Conservation (phyloP, 2,113 vertebrate species). For the Labeo catla region DNA sequence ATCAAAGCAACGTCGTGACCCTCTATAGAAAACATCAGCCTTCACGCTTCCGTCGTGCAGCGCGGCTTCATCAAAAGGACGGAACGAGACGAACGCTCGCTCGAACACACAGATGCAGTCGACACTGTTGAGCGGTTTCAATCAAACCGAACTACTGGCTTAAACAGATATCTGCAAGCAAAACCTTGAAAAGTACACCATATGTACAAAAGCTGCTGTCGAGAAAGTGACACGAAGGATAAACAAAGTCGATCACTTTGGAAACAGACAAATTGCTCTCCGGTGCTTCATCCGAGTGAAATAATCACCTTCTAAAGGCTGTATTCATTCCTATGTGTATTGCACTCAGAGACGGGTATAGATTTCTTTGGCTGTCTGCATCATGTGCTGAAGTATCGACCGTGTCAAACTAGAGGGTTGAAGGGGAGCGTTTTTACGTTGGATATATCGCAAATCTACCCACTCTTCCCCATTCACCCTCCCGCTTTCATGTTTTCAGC, state of each 20-base stretch:
- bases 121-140: conserved; percentile 41
- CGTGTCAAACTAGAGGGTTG: conserved; percentile 69
- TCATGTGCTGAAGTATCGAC: conserved; percentile 30
- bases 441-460: not conserved
- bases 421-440: not conserved
- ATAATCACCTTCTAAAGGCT: conserved; percentile 33
- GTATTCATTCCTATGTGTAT: not conserved
- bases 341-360: not conserved
- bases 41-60: not conserved
- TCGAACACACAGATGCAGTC: conserved; percentile 24
- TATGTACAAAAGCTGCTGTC: conserved; percentile 3
- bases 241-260: conserved; percentile 18
- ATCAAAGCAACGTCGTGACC: not conserved
- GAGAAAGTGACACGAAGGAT: conserved; percentile 21
- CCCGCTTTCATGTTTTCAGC: conserved; percentile 52
- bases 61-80: not conserved
- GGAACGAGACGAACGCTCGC: not conserved
- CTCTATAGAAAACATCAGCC: not conserved
- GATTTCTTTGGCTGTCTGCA: conserved; percentile 27
- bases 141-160: conserved; percentile 32
- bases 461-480: not conserved
- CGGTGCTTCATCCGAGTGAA: conserved; percentile 25
- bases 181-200: conserved; percentile 31
- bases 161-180: not conserved
- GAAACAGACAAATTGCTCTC: conserved; percentile 24